These are phyloP conservation scores for Amorpha juglandis DNA, from an alignment of 2,888 invertebrate genomes.

Conservation along the genomic window DNA sequence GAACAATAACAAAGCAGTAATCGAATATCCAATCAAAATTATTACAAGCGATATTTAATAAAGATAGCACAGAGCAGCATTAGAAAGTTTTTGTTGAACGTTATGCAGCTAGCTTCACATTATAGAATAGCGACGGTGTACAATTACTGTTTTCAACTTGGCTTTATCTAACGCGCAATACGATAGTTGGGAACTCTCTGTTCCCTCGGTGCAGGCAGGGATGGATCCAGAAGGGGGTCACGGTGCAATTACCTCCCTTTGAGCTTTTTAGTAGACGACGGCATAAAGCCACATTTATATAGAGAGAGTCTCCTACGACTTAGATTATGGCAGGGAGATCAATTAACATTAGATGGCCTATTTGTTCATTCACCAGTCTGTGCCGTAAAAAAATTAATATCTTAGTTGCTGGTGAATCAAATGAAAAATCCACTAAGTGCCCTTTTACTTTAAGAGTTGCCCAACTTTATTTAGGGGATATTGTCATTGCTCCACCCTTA, in stretches of 20 bases:
- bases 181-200: slow-evolving; percentile 16
- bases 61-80: background rate
- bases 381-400: no score
- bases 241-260: background rate
- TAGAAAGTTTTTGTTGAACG: slow-evolving; percentile 7
- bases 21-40: slow-evolving; percentile 6
- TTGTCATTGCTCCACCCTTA: no score
- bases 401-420: no score
- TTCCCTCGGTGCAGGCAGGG: background rate
- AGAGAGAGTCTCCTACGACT: no score
- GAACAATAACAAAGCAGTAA: background rate
- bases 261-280: no score
- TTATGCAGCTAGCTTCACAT: slow-evolving; percentile 16
- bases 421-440: no score
- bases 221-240: background rate
- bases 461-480: no score
- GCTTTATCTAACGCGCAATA: slow-evolving; percentile 26
- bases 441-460: no score
- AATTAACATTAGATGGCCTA: no score
- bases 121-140: slow-evolving; percentile 26
- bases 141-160: slow-evolving; percentile 25
- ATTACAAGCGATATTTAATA: slow-evolving; percentile 10
- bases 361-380: no score
- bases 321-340: no score
- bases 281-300: no score